Percentiles rank a stretch among this genome's conserved stretches.
Conservation (phyloP, 2,888 invertebrate species). For the Cancer borealis region DNA sequence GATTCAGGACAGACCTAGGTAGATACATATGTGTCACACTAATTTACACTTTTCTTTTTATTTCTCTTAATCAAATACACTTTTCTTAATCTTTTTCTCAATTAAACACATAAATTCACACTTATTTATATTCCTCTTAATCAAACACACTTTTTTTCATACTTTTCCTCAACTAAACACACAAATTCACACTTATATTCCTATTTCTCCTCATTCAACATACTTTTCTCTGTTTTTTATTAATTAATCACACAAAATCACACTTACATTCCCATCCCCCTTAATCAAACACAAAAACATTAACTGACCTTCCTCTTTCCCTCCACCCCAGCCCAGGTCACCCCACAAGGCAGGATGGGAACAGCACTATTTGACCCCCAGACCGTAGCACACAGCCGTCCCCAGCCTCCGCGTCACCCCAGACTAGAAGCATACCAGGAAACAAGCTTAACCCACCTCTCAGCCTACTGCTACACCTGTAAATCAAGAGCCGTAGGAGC, state of each 20-base stretch:
- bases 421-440: background rate
- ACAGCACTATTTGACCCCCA: background rate
- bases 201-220: background rate
- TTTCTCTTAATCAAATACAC: too few relatives aligned
- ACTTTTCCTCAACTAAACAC: too few relatives aligned
- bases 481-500: background rate
- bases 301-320: background rate
- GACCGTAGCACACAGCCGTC: background rate
- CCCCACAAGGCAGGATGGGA: too few relatives aligned
- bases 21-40: too few relatives aligned
- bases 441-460: background rate
- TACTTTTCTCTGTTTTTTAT: too few relatives aligned
- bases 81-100: too few relatives aligned
- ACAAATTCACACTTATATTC: background rate
- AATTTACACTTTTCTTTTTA: too few relatives aligned
- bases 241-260: too few relatives aligned
- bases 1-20: too few relatives aligned
- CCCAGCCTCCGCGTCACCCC: background rate
- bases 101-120: too few relatives aligned
- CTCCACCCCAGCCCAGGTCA: background rate
- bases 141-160: too few relatives aligned
- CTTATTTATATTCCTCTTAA: background rate
- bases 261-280: background rate
- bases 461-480: background rate
- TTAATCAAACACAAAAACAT: background rate